Conservation (phyloP, 23 tunicate genomes). For the Ciona savignyi region DNA sequence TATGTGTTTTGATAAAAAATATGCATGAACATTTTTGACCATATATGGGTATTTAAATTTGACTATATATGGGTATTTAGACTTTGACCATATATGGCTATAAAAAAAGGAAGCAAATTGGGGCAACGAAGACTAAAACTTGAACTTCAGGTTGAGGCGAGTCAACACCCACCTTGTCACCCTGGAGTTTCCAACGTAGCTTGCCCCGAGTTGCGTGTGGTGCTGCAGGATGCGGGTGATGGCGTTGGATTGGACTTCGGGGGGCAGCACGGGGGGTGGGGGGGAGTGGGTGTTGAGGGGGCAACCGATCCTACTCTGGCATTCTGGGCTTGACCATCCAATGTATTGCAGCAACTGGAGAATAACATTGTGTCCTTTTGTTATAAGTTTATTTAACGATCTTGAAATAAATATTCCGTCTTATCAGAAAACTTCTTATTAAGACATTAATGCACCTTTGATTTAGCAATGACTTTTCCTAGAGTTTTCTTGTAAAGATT, state of each 20-base stretch:
- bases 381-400: background rate
- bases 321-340: conserved; percentile 75
- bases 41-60: too few relatives aligned
- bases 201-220: conserved; percentile 26
- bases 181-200: conserved; percentile 23
- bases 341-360: conserved; percentile 66
- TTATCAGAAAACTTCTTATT: too few relatives aligned
- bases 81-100: too few relatives aligned
- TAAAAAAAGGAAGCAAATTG: too few relatives aligned
- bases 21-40: too few relatives aligned
- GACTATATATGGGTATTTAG: too few relatives aligned
- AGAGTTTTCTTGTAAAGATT: too few relatives aligned
- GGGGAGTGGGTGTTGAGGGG: conserved; percentile 72
- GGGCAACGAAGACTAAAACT: too few relatives aligned
- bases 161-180: conserved; percentile 45
- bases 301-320: conserved; percentile 41
- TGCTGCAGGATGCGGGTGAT: conserved; percentile 35
- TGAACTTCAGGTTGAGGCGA: too few relatives aligned
- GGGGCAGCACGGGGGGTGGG: conserved; percentile 18
- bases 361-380: background rate
- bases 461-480: too few relatives aligned
- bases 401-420: background rate
- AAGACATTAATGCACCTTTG: too few relatives aligned
- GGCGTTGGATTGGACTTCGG: conserved; percentile 32
- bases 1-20: too few relatives aligned